These are phyloP conservation scores for Lagorchestes hirsutus DNA, from an alignment of 2,797 vertebrate genomes.

Conservation along the genomic window DNA sequence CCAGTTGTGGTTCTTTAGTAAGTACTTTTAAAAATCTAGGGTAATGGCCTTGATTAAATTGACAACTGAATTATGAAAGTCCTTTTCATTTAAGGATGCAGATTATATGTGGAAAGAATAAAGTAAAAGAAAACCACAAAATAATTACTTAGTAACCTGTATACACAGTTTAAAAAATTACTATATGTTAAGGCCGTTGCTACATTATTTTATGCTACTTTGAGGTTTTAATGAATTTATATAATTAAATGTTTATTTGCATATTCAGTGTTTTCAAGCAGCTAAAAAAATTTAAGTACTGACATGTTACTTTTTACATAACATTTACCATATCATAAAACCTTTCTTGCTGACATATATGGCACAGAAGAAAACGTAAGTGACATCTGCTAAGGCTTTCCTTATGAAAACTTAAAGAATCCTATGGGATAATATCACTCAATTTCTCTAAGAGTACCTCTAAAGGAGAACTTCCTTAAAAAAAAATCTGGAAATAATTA, in stretches of 20 bases:
- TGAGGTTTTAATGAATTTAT: slow-evolving; percentile 63
- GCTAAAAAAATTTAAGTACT: slow-evolving; percentile 67
- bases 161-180: slow-evolving; percentile 48
- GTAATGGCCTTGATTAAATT: slow-evolving; percentile 60
- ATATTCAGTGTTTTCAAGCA: slow-evolving; percentile 72
- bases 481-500: slow-evolving; percentile 94
- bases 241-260: slow-evolving; percentile 70
- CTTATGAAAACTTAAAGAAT: slow-evolving; percentile 83
- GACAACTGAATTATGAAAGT: slow-evolving; percentile 50
- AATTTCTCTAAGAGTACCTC: slow-evolving; percentile 81
- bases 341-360: slow-evolving; percentile 85
- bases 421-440: slow-evolving; percentile 83
- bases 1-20: slow-evolving; percentile 66
- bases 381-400: slow-evolving; percentile 85
- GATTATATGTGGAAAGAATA: slow-evolving; percentile 64
- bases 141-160: slow-evolving; percentile 63
- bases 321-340: slow-evolving; percentile 72
- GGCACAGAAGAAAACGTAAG: slow-evolving; percentile 81
- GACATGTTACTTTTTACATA: slow-evolving; percentile 64
- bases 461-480: slow-evolving; percentile 71
- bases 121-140: slow-evolving; percentile 72
- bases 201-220: slow-evolving; percentile 49
- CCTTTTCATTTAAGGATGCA: slow-evolving; percentile 68
- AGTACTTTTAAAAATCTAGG: slow-evolving; percentile 47
- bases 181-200: slow-evolving; percentile 37